These are phyloP conservation scores for Anorthoa munda DNA, from an alignment of 2,888 invertebrate species.

Conservation along the genomic window DNA sequence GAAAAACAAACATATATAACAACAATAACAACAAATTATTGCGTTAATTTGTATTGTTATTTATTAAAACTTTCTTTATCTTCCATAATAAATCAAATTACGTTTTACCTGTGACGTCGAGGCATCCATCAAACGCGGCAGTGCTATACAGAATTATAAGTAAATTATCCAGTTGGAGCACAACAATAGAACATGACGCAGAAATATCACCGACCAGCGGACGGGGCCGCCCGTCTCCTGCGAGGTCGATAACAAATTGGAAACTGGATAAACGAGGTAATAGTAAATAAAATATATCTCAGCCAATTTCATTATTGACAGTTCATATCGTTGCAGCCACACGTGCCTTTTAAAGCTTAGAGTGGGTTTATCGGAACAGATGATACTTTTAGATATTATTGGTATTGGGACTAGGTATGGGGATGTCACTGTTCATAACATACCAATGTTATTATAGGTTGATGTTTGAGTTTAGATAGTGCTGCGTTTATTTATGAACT, in stretches of 20 bases:
- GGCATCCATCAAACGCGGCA: constrained; percentile 53
- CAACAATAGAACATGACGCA: constrained; percentile 78
- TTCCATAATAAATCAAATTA: constrained; percentile 38
- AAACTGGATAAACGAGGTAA: constrained; percentile 78
- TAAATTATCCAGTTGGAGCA: constrained; percentile 70
- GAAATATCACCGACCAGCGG: constrained; percentile 77
- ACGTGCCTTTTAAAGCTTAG: constrained; percentile 51
- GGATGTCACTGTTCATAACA: constrained; percentile 12
- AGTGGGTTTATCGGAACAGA: constrained; percentile 51
- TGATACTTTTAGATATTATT: constrained; percentile 59
- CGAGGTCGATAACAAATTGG: constrained; percentile 77
- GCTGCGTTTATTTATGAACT: neutral
- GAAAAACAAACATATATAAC: too few relatives aligned
- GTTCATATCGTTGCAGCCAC: constrained; percentile 63
- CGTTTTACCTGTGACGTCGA: constrained; percentile 39
- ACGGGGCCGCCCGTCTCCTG: constrained; percentile 54
- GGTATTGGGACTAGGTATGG: constrained; percentile 11
- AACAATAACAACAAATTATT: constrained; percentile 20
- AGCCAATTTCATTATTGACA: constrained; percentile 77
- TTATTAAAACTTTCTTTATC: constrained; percentile 20
- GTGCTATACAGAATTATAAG: constrained; percentile 64
- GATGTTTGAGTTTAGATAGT: constrained; percentile 12
- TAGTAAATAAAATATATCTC: constrained; percentile 79
- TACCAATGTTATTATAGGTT: constrained; percentile 14
- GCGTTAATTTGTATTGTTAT: constrained; percentile 19